Base-by-base conservation (phyloP, 2,888 invertebrate genomes). In the Heterodera filipjevi region DNA sequence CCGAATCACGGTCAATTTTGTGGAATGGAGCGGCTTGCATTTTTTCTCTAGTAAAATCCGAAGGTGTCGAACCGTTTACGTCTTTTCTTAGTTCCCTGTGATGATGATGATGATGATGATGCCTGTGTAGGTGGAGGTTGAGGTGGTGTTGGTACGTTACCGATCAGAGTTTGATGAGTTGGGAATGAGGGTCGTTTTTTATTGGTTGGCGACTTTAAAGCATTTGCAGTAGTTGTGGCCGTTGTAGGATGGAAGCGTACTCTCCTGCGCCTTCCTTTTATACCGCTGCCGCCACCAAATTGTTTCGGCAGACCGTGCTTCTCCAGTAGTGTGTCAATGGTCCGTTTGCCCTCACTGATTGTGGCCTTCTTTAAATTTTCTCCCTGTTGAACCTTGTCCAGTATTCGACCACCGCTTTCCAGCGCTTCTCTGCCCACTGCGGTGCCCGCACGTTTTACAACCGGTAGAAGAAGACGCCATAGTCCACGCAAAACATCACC, bases 1-100 rank as follows among this genome's bases (percentile, higher is more conserved):
- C 39, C 49, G 73, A 73, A 19, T 35, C 73, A 27, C n/a, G n/a
- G 32, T 76, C 76, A 3, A 76, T 76, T 76, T 76, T 76, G 49
- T 35, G 35, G 49, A 70, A 70, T 3, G 71, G 30, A 22, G 30
- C 46, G 27, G 71, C n/a, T 46, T 44, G 39, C 76, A 77, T 70
- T n/a, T 71, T 73, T 70, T 71, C 14, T 44, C 32, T 33, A 44
- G 44, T 71, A 77, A 8, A 77, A 77, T 10, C 77, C 72, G n/a
- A 73, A 77, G 16, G 77, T 35, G 44, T 77, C 77, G 14, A n/a
- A 39, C 39, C n/a, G 76, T 33, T 70, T 27, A 1, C 71, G 44
- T 19, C 64, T 77, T 27, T 76, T 76, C 30, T 8, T 10, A 6
- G 39, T 39, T 3, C 10, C 10, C 39, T 39, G 39, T 27, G 0